Base-by-base conservation (phyloP, 2,113 vertebrate genomes). In the Ciconia maguari region DNA sequence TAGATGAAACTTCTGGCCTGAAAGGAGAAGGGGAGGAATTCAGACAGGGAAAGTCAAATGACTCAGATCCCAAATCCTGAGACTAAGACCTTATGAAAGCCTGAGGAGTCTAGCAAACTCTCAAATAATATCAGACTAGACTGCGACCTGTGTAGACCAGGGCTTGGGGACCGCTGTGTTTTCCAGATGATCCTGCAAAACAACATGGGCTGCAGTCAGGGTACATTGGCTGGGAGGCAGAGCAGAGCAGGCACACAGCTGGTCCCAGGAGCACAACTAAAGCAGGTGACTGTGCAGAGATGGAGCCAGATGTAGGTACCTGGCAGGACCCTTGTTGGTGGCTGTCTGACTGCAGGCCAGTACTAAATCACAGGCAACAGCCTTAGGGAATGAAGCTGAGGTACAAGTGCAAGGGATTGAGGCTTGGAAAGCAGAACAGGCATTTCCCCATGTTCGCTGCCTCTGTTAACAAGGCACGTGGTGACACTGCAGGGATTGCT, bases 161-260 rank as follows among this genome's bases (percentile, higher is more conserved):
- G 20, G 21, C 54, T 55, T 66, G 57, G 18, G 10, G n/a, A 34
- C 20, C 2, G 3, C 46, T 34, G 7, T 34, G 7, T 34, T 76
- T 49, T 64, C 19, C 19, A 20, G 19, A 21, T 57, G 55, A 24
- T 44, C 13, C 57, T 46, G 36, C 32, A 68, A 30, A 62, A 44
- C 36, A 18, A 34, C 3, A 3, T 0, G 2, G 57, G n/a, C 42
- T 44, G 26, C 26, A 46, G 19, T 25, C 3, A 11, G 41, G 34
- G 38, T 38, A 4, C 6, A 5, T n/a, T 21, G 49, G 10, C 32
- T 52, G 51, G n/a, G 52, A 46, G 62, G 34, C 42, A 77, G 62
- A 71, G 52, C 20, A 52, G 58, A 26, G 44, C 14, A 58, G 25
- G 38, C 38, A 19, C 18, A 24, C 4, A 25, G 48, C 49, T 42